phyloP scores from a whole-genome alignment of 2,797 vertebrate genomes.

The Squalus acanthias region DNA sequence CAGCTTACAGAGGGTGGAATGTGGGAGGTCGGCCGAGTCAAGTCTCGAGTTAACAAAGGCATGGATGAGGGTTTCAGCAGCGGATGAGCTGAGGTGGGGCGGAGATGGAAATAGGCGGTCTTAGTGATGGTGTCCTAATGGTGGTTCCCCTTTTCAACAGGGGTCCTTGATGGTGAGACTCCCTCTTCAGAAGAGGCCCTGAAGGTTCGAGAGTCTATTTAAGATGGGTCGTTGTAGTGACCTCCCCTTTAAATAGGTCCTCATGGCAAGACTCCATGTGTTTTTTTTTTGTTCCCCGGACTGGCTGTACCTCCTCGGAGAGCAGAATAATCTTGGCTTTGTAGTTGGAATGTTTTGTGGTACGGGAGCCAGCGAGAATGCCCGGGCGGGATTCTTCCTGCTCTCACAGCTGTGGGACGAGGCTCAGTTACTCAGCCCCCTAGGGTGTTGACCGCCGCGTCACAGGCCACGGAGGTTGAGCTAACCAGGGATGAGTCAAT shows the following conservation, averaged over 20 bases:
- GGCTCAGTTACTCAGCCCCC: not conserved
- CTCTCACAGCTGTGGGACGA: not conserved
- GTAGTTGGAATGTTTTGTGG: not conserved
- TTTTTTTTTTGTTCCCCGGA: not conserved
- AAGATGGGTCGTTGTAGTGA: not conserved
- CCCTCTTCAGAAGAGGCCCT: not conserved
- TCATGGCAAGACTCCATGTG: not conserved
- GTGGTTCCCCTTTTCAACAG: no score
- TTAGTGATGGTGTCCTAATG: no score
- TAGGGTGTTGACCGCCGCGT: not conserved
- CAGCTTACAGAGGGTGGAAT: no score
- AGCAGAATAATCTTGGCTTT: not conserved
- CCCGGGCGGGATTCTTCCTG: not conserved
- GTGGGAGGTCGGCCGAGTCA: no score
- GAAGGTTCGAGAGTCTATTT: not conserved
- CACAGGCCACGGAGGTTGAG: not conserved
- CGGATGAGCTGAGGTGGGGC: no score
- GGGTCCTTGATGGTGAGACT: no score
- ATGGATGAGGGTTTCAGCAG: no score
- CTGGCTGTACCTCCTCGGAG: not conserved
- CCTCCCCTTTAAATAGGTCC: not conserved
- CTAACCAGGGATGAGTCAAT: not conserved
- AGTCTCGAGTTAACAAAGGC: no score
- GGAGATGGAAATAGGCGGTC: no score
- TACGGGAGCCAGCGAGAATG: not conserved